Evolutionary conservation across 1,140 invertebrate species (phyloP), one percentile per base, ranked within the genome.

Genomic region (Ceratitis capitata): DNA sequence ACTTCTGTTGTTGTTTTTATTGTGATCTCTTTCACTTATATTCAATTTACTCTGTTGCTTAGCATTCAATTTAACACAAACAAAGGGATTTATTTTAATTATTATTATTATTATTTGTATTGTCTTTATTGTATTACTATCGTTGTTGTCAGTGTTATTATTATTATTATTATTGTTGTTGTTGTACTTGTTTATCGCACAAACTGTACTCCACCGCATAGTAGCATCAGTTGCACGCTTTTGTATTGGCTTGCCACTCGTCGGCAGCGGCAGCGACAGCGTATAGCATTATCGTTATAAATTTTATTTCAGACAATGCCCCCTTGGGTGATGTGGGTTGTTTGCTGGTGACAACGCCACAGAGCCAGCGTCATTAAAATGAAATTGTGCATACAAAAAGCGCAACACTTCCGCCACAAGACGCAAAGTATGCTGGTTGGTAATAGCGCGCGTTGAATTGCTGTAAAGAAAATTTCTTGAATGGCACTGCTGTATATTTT

Each of bases 151-250:
- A 78, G 12, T 78, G 23, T 9, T 64, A 12, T 35, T 64, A 26
- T 12, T 64, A 29, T 64, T 64, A 26, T 64, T 32, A n/a, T n/a
- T 64, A 12, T 35, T 64, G 58, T 12, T 64, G 26, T 64, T 64
- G 58, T 64, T 32, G 19, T n/a, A 35, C 32, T 32, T 69, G 29
- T 16, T 64, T 74, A 39, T 74, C 64, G 64, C 19, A 45, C 39
- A n/a, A 35, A 45, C 69, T 78, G 69, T 26, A 9, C 69, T 78
- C 69, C 69, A 78, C 69, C 69, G 69, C 69, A 78, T 78, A 78
- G 69, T 78, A 45, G 69, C 69, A 78, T 78, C 69, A 45, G 39
- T 78, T 45, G 69, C 10, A 32, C 32, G 23, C 16, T 78, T 78
- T 78, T 78, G 39, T 19, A 78, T 45, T 78, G 69, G 16, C 16